phyloP scores from a whole-genome alignment of 2,888 invertebrate species.

The Busseola fusca region DNA sequence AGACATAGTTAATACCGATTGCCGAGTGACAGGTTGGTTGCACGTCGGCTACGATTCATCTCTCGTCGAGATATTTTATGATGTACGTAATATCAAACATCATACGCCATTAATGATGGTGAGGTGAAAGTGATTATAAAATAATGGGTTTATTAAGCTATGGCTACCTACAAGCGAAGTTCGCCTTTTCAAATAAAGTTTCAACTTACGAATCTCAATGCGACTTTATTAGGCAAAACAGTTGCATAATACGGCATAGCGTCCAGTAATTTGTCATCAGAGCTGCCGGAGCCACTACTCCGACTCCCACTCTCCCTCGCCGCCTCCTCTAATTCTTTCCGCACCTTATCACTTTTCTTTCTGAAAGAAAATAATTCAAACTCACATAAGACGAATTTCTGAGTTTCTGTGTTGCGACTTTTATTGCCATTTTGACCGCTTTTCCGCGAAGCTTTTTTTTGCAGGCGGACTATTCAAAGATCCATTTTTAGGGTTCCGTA shows the following conservation, averaged over 20 bases:
- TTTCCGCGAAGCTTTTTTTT: slow-evolving; percentile 49
- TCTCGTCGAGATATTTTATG: not conserved
- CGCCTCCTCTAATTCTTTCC: slow-evolving; percentile 97
- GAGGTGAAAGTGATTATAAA: not conserved
- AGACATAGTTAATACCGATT: not conserved
- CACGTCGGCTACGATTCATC: not conserved
- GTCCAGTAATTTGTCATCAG: slow-evolving; percentile 81
- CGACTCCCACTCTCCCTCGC: slow-evolving; percentile 91
- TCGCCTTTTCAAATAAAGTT: not conserved
- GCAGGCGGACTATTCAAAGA: slow-evolving; percentile 31
- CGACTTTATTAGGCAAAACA: slow-evolving; percentile 91
- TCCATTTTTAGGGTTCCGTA: too few relatives aligned
- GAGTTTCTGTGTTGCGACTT: slow-evolving; percentile 20
- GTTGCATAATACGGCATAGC: slow-evolving; percentile 83
- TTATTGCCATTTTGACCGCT: slow-evolving; percentile 47
- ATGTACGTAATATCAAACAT: not conserved
- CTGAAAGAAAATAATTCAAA: slow-evolving; percentile 86
- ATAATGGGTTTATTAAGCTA: not conserved
- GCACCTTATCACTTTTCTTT: slow-evolving; percentile 95
- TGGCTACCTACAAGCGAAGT: not conserved
- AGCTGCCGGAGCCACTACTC: slow-evolving; percentile 81
- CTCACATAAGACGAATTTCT: slow-evolving; percentile 40
- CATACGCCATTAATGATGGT: not conserved
- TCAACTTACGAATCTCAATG: slow-evolving; percentile 93
- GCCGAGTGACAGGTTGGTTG: not conserved